Evolutionary conservation across 2,888 invertebrate genomes (phyloP), one percentile per base, ranked within the genome.

Genomic region (Eretmocerus hayati): DNA sequence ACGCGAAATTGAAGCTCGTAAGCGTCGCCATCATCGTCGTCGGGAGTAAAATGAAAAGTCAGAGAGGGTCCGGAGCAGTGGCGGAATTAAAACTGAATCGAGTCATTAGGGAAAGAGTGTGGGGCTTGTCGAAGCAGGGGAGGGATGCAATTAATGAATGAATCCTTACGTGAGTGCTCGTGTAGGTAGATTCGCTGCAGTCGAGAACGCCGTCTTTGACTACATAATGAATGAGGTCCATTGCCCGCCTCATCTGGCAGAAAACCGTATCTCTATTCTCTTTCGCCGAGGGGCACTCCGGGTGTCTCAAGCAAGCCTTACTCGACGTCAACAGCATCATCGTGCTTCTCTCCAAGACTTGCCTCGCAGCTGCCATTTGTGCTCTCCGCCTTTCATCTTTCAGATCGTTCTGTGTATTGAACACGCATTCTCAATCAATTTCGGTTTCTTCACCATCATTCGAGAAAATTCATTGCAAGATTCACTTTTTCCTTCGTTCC

Each of bases 191-290:
- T 52, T 73, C 73, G 58, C 71, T 70, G 53, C 77, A 75, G 64
- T 81, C 79, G 67, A 87, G 75, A 35, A 94, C 86, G n/a, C 95
- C 95, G 72, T 97, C 96, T 64, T 94, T 90, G 39, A 96, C 92
- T 52, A 97, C 94, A 72, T 90, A 92, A 74, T 96, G 95, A 60
- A 99, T 92, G 57, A 96, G 81, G 75, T 97, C 95, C 85, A 97
- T 90, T 20, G 97, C 94, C 56, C 93, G 81, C 53, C 95, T 79
- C 89, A 97, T 97, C 74, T 95, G 94, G 69, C 92, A 92, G 76
- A 97, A 97, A 38, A 99, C 95, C 0, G 95, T 95, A 72, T 97
- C 96, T 8, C 97, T 81, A 73, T 95, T 97, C 72, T 94, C 93
- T 56, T 90, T 81, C 0, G 96, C 92, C 46, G 91, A 85, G 41